phyloP scores from a whole-genome alignment of 2,888 invertebrate species.

The Limnephilus marmoratus region DNA sequence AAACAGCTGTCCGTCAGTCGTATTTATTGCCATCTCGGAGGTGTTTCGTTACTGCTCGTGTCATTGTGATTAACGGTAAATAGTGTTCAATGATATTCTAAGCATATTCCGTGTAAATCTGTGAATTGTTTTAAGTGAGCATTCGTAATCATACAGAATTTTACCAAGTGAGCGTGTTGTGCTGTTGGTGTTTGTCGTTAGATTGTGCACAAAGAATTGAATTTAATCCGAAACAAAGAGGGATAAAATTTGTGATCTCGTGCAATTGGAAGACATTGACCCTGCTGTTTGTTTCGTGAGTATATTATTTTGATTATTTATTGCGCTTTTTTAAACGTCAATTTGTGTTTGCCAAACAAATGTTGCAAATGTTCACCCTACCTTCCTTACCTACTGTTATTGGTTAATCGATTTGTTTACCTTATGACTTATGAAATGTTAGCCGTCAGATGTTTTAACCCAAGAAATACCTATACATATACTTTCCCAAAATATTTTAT shows the following conservation, averaged over 20 bases:
- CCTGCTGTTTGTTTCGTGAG: conserved; percentile 18
- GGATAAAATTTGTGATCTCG: conserved; percentile 48
- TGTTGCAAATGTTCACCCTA: background rate
- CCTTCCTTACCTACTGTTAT: conserved; percentile 32
- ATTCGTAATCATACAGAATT: conserved; percentile 8
- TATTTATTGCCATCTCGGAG: conserved; percentile 45
- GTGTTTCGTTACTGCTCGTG: conserved; percentile 28
- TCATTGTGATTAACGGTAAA: conserved; percentile 59
- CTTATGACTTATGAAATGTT: conserved; percentile 55
- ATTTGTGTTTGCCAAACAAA: background rate
- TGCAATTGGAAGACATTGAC: conserved; percentile 34
- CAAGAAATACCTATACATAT: background rate
- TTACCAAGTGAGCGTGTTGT: conserved; percentile 33
- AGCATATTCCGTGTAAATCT: conserved; percentile 13
- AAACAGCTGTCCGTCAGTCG: conserved; percentile 56
- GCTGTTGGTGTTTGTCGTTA: conserved; percentile 4
- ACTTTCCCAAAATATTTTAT: background rate
- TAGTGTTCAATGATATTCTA: conserved; percentile 42
- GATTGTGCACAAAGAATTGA: conserved; percentile 51
- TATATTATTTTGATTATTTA: conserved; percentile 24
- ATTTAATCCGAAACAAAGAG: conserved; percentile 54
- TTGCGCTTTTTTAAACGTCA: background rate
- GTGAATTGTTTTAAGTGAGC: background rate
- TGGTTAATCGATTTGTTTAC: conserved; percentile 63
- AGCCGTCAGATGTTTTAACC: conserved; percentile 51